phyloP scores from a whole-genome alignment of 2,797 vertebrate genomes.

The Melanotaenia parkinsoni region DNA sequence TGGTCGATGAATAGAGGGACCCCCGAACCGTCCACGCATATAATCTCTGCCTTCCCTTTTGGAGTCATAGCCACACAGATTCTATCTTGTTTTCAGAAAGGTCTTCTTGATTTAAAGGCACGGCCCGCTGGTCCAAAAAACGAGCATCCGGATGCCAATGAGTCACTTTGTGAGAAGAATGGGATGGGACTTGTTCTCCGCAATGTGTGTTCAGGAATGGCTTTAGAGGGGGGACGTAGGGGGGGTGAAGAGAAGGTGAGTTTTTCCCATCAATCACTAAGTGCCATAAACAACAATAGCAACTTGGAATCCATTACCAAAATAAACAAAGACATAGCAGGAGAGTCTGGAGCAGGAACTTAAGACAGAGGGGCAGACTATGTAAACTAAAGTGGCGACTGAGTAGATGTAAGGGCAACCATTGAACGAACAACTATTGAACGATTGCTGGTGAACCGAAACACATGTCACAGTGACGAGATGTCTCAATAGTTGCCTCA shows the following conservation, averaged over 20 bases:
- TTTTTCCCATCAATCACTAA: constrained; percentile 78
- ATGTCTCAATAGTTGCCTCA: constrained; percentile 72
- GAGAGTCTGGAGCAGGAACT: constrained; percentile 68
- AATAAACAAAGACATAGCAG: constrained; percentile 80
- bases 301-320: constrained; percentile 80
- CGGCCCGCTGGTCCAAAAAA: constrained; percentile 59
- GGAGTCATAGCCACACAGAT: constrained; percentile 71
- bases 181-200: constrained; percentile 63
- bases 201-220: constrained; percentile 46
- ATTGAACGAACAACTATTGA: constrained; percentile 36
- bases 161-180: constrained; percentile 69
- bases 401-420: constrained; percentile 54
- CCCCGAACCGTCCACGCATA: constrained; percentile 79
- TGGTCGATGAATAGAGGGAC: constrained; percentile 80
- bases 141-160: constrained; percentile 69
- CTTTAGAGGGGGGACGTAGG: constrained; percentile 15
- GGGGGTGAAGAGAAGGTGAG: constrained; percentile 59
- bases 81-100: constrained; percentile 67
- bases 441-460: constrained; percentile 51
- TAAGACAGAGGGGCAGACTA: constrained; percentile 46
- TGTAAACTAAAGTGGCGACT: constrained; percentile 73
- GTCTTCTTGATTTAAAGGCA: constrained; percentile 72
- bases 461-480: constrained; percentile 65
- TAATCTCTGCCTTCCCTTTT: constrained; percentile 71
- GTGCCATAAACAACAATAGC: constrained; percentile 78